phyloP scores from a whole-genome alignment of 2,797 vertebrate genomes.

The Morus bassanus region DNA sequence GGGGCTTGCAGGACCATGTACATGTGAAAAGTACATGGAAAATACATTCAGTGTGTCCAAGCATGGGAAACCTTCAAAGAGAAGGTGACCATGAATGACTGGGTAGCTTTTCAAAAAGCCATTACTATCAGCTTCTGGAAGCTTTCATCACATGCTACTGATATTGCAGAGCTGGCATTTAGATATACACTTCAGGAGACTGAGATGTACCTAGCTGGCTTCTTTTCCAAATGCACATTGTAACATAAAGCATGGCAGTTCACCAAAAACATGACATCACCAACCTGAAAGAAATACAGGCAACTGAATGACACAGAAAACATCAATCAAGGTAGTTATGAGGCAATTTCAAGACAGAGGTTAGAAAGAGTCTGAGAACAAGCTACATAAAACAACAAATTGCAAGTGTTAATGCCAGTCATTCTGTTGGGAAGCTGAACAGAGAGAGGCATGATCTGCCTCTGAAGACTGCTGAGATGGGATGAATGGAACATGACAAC shows the following conservation, averaged over 20 bases:
- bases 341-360: neutral
- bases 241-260: neutral
- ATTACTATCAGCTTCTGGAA: neutral
- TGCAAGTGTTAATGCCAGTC: neutral
- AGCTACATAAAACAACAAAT: neutral
- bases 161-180: neutral
- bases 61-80: neutral
- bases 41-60: neutral
- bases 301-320: neutral
- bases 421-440: neutral
- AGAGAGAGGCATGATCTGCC: neutral
- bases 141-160: neutral
- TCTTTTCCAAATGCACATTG: neutral
- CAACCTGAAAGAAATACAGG: neutral
- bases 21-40: neutral
- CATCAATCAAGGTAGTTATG: neutral
- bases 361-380: neutral
- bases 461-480: neutral
- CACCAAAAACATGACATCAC: neutral
- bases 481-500: neutral
- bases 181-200: neutral
- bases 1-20: rapidly evolving
- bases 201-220: neutral
- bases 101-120: neutral
- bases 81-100: neutral